Conservation (phyloP, 2,797 vertebrate species). For the Simalia tracyae region DNA sequence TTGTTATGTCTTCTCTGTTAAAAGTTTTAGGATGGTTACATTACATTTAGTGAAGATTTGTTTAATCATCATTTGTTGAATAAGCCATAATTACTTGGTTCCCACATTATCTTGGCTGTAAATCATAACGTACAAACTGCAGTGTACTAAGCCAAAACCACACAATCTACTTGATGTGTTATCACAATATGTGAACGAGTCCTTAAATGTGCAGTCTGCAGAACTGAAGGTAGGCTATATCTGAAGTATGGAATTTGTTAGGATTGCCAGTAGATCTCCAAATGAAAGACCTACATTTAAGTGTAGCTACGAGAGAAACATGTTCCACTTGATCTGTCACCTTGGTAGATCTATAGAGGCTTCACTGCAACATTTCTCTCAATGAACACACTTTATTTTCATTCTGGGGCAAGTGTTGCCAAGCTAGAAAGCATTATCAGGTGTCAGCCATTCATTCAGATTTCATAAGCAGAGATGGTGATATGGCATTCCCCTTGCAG, state of each 20-base stretch:
- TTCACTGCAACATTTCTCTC: background rate
- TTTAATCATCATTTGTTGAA: background rate
- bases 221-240: background rate
- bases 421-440: background rate
- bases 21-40: background rate
- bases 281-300: background rate
- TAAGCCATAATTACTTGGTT: too few species aligned
- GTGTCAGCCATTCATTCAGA: background rate
- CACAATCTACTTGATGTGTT: too few species aligned
- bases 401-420: background rate
- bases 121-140: too few species aligned
- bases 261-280: background rate
- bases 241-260: background rate
- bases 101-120: too few species aligned
- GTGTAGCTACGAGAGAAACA: background rate
- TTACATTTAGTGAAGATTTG: background rate
- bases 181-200: too few species aligned
- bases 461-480: background rate
- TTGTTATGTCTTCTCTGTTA: background rate
- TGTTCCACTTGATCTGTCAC: conserved; percentile 16
- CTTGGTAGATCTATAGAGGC: background rate
- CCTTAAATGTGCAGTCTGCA: too few species aligned
- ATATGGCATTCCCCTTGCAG: background rate
- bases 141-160: too few species aligned
- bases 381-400: background rate